Evolutionary conservation across 2,113 vertebrate species (phyloP).

Genomic region (Arvicanthis niloticus): DNA sequence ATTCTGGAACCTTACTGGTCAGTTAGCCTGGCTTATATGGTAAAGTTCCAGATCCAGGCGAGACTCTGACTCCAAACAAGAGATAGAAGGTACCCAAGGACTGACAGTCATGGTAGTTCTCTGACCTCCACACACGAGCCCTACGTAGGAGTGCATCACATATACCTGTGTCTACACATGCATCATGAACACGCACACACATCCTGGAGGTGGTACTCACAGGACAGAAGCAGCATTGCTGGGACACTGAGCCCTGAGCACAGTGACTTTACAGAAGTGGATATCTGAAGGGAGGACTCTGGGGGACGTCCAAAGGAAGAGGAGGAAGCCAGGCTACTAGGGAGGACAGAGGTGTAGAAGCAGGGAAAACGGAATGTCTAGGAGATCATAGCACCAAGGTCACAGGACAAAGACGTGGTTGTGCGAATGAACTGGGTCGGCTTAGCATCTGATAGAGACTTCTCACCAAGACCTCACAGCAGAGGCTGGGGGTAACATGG

Average conservation of each 20-base stretch:
- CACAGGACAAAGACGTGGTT: conserved; percentile 9
- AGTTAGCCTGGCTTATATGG: neutral
- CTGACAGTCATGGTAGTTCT: neutral
- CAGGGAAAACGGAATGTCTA: neutral
- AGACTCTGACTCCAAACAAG: neutral
- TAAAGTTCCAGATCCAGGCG: neutral
- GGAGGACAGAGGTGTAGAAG: neutral
- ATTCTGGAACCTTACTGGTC: neutral
- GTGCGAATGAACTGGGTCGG: neutral
- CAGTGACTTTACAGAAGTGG: neutral
- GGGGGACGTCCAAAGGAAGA: neutral
- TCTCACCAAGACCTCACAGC: neutral
- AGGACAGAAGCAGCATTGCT: neutral
- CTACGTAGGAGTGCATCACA: neutral
- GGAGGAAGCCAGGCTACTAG: neutral
- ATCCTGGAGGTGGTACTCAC: no score
- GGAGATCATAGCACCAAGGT: neutral
- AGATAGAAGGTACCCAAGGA: neutral
- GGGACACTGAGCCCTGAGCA: neutral
- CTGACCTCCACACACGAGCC: neutral
- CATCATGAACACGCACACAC: neutral
- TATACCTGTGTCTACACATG: neutral
- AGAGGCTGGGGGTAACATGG: neutral
- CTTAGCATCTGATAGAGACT: neutral
- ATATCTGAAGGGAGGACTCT: neutral